Conservation (phyloP, 2,888 invertebrate genomes). For the Fragum whitleyi region DNA sequence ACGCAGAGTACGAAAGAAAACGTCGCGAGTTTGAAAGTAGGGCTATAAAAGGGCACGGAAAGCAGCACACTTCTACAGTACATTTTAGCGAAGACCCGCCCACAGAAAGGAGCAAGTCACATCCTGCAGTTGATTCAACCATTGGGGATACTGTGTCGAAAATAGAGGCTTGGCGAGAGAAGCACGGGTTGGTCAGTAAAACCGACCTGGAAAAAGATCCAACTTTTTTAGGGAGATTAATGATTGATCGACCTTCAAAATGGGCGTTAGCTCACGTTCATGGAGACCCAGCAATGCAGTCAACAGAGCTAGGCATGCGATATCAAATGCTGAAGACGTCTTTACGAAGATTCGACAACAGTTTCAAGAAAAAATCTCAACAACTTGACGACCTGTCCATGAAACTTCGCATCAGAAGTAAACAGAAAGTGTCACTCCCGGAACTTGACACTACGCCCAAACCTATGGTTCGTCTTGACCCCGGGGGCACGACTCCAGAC, state of each 20-base stretch:
- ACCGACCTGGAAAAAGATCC: conserved; percentile 36
- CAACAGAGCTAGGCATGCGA: conserved; percentile 33
- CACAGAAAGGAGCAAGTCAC: background rate
- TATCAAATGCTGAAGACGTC: conserved; percentile 32
- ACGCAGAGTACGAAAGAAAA: conserved; percentile 8
- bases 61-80: conserved; percentile 34
- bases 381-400: conserved; percentile 28
- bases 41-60: conserved; percentile 29
- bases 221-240: conserved; percentile 21
- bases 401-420: conserved; percentile 31
- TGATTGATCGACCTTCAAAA: conserved; percentile 62
- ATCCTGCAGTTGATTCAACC: background rate
- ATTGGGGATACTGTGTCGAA: conserved; percentile 28
- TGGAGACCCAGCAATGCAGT: conserved; percentile 14
- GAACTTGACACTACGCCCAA: conserved; percentile 53
- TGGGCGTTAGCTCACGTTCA: conserved; percentile 46
- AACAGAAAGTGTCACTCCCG: conserved; percentile 52
- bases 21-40: conserved; percentile 17
- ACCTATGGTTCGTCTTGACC: conserved; percentile 65
- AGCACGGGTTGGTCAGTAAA: conserved; percentile 34
- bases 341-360: conserved; percentile 19
- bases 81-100: conserved; percentile 24
- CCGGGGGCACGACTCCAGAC: conserved; percentile 69
- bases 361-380: conserved; percentile 23
- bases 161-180: conserved; percentile 47